These are phyloP conservation scores for Malurus melanocephalus DNA, from an alignment of 2,113 vertebrate species.

Conservation along the genomic window DNA sequence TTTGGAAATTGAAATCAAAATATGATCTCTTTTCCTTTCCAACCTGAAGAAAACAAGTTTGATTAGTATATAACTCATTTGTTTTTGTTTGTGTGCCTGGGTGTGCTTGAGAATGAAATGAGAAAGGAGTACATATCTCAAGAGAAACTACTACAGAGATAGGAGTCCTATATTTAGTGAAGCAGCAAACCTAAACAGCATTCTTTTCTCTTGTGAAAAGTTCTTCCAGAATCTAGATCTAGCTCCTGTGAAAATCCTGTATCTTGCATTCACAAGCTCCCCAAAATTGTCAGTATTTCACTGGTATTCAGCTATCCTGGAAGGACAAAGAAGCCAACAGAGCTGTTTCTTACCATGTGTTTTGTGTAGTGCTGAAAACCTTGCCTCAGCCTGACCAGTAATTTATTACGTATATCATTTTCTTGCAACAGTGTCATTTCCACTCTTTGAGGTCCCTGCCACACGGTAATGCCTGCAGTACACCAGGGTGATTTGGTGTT, in stretches of 20 bases:
- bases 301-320: not conserved
- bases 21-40: slow-evolving; percentile 43
- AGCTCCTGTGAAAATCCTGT: not conserved
- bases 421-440: not conserved
- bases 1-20: slow-evolving; percentile 61
- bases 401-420: not conserved
- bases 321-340: not conserved
- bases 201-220: slow-evolving; percentile 44
- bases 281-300: not conserved
- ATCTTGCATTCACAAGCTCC: not conserved
- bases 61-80: slow-evolving; percentile 42
- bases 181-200: slow-evolving; percentile 21
- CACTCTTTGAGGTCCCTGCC: not conserved
- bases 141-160: slow-evolving; percentile 8
- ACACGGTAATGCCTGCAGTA: not conserved
- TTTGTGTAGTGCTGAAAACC: not conserved
- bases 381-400: not conserved
- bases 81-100: slow-evolving; percentile 45
- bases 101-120: slow-evolving; percentile 18
- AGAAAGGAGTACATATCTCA: not conserved
- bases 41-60: slow-evolving; percentile 40
- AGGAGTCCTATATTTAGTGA: slow-evolving; percentile 25
- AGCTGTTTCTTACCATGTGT: not conserved
- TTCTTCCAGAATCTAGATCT: not conserved
- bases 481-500: not conserved